Evolutionary conservation across 2,888 invertebrate genomes (phyloP).

Genomic region (Kuschelorhynchus macadamiae): DNA sequence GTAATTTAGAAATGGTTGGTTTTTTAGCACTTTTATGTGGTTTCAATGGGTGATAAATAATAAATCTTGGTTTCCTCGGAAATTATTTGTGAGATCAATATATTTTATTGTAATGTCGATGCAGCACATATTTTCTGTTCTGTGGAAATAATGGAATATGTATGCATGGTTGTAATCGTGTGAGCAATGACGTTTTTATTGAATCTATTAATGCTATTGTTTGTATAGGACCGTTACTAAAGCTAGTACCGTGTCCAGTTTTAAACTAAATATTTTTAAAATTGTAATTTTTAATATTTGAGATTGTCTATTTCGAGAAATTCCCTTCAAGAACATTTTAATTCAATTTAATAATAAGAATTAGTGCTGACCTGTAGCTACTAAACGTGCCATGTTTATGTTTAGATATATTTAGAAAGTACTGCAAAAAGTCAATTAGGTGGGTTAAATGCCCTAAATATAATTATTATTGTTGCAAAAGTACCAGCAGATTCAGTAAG

Average conservation of each 20-base stretch:
- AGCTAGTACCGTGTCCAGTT: slow-evolving; percentile 5
- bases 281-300: neutral
- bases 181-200: slow-evolving; percentile 6
- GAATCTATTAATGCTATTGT: slow-evolving; percentile 12
- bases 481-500: slow-evolving; percentile 16
- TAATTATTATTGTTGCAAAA: slow-evolving; percentile 1
- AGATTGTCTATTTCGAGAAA: slow-evolving; percentile 1
- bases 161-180: no score
- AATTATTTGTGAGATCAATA: no score
- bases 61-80: no score
- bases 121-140: no score
- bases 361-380: slow-evolving; percentile 12
- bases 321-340: slow-evolving; percentile 14
- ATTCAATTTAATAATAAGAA: slow-evolving; percentile 9
- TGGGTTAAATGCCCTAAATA: neutral
- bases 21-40: no score
- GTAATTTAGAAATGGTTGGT: no score
- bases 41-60: no score
- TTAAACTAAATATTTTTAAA: neutral
- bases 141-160: no score
- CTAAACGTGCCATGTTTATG: slow-evolving; percentile 16
- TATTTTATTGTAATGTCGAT: no score
- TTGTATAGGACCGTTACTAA: slow-evolving; percentile 12
- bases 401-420: neutral
- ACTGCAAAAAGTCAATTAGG: slow-evolving; percentile 6